Evolutionary conservation across 2,888 invertebrate species (phyloP).

Genomic region (Leucophora obtusa): DNA sequence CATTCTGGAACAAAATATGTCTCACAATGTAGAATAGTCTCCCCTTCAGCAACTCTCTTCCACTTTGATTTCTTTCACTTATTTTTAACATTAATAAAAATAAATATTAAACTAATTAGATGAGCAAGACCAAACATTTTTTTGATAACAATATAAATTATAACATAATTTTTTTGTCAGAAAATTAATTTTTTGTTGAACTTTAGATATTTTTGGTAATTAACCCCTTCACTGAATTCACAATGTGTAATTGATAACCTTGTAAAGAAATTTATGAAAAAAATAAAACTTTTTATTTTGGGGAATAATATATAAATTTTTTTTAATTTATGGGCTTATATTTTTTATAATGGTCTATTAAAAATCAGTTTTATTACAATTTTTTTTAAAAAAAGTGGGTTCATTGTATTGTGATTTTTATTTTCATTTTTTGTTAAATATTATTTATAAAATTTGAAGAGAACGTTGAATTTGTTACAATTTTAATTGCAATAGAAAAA

Average conservation of each 20-base stretch:
- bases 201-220: constrained; percentile 24
- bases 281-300: neutral
- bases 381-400: constrained; percentile 33
- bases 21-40: neutral
- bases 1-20: neutral
- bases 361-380: constrained; percentile 19
- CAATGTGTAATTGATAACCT: constrained; percentile 36
- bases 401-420: constrained; percentile 48
- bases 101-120: constrained; percentile 35
- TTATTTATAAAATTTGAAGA: too few species aligned
- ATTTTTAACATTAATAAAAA: constrained; percentile 11
- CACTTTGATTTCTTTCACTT: neutral
- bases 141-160: constrained; percentile 1
- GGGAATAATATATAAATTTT: neutral
- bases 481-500: constrained; percentile 28
- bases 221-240: constrained; percentile 40
- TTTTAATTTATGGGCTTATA: constrained; percentile 5
- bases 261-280: constrained; percentile 21
- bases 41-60: neutral
- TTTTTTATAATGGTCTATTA: constrained; percentile 36
- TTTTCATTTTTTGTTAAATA: too few species aligned
- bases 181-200: constrained; percentile 14
- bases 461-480: constrained; percentile 35
- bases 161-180: constrained; percentile 6
- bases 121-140: neutral